Conservation (phyloP, 2,113 vertebrate species). For the Accipiter cooperii region DNA sequence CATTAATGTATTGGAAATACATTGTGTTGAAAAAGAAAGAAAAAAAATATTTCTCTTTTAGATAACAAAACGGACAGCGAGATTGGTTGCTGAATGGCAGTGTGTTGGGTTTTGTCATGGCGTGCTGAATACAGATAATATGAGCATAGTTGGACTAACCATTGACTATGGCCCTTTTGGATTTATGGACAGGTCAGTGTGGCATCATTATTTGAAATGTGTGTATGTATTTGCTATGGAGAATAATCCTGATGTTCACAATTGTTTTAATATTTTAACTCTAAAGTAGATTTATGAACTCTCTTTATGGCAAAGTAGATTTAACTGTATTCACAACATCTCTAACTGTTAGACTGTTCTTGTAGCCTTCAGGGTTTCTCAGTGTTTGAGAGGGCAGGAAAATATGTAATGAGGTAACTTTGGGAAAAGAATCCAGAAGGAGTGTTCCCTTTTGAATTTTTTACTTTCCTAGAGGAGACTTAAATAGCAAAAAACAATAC, state of each 20-base stretch:
- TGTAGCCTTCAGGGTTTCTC: background rate
- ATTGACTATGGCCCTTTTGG: slow-evolving; percentile 96
- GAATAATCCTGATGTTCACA: background rate
- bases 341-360: background rate
- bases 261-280: background rate
- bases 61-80: slow-evolving; percentile 84
- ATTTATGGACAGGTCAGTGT: slow-evolving; percentile 91
- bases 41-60: slow-evolving; percentile 8
- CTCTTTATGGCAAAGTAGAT: background rate
- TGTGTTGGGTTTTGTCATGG: slow-evolving; percentile 97
- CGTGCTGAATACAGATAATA: slow-evolving; percentile 96
- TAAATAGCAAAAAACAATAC: background rate
- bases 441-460: background rate
- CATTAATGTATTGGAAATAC: background rate
- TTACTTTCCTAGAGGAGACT: background rate
- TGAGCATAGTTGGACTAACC: slow-evolving; percentile 94
- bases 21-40: background rate
- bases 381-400: background rate
- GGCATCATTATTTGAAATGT: background rate
- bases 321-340: background rate
- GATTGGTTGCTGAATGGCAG: slow-evolving; percentile 92
- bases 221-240: accelerated
- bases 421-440: background rate
- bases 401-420: background rate
- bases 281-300: background rate